Base-by-base conservation (phyloP, 2,113 vertebrate species). In the Gobiocypris rarus region DNA sequence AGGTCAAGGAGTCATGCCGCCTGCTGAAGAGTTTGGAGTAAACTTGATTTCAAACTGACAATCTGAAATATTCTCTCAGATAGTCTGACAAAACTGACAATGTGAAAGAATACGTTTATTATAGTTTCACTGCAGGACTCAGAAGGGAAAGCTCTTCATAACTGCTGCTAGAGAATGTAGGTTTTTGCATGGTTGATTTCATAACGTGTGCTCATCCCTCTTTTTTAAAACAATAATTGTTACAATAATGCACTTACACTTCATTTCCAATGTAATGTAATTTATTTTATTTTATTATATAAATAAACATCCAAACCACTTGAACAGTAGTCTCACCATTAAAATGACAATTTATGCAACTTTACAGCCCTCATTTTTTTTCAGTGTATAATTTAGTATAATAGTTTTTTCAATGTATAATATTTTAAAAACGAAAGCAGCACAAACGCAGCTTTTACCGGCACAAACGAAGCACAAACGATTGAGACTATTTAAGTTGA, bases 31-130 rank as follows among this genome's bases (percentile, higher is more conserved):
- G 63, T 84, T 75, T 56, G 54, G 28, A 58, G 45, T 84, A 80
- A 82, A 81, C 61, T 54, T 28, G 38, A 82, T 80, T 76, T 84
- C 28, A 61, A n/a, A 48, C 71, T 79, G n/a, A 75, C 75, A 22
- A 34, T 48, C 19, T 56, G 31, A 48, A 48, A 24, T 28, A 38
- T 24, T 17, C 48, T 48, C 59, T 26, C 41, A 52, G 15, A 52
- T 75, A 31, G 3, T 31, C 26, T 75, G 73, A 50, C 43, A 24
- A 26, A 74, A 50, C 41, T 74, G 43, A 52, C 45, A 26, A 28
- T n/a, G 19, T 59, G 34, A 80, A 58, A 67, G 5, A 14, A 65
- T 22, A 67, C 15, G n/a, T 67, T 65, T 80, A 31, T n/a, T 80
- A 67, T n/a, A 63, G 17, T 65, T 31, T 61, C 24, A 65, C 24